Base-by-base conservation (phyloP, 2,797 vertebrate genomes). In the Gymnoscopelus braueri region DNA sequence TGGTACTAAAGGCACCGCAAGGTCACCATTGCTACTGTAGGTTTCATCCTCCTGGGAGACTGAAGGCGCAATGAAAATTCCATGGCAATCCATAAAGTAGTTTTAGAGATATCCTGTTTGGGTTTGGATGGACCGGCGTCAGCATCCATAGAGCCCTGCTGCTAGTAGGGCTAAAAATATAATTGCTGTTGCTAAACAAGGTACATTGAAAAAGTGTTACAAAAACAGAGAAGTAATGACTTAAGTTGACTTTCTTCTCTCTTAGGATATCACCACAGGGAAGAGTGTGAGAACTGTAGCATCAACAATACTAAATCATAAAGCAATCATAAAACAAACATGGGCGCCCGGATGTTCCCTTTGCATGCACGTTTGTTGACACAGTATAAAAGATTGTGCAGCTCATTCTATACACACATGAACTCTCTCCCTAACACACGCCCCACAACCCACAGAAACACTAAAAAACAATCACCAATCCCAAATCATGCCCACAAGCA, bases 321-420 rank as follows among this genome's bases (percentile, higher is more conserved):
- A 66, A 74, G 56, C 52, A 68, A 58, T n/a, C n/a, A n/a, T n/a
- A n/a, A 59, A 48, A 63, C 70, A 71, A 79, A 77, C 70, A 75
- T 65, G 39, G 9, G 67, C 48, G 57, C 65, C 74, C 63, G 5
- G 55, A 80, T 81, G 80, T 82, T 68, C 84, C 80, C 80, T 63
- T 65, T 69, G 60, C 70, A 54, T 74, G 76, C 76, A 84, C 76
- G 76, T 74, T 78, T 88, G 84, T 90, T 89, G 80, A 84, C 84
- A 78, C 65, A 69, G 58, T 39, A 72, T 68, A 67, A 86, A 75
- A 26, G 55, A 55, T 56, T 75, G 75, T 74, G 77, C 67, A 56
- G 75, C 61, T 84, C 61, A 39, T 55, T 81, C 65, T 57, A 54
- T 15, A 62, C 72, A 82, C 50, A 57, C 0, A 32, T 35, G 26